These are phyloP conservation scores for Oeneis ivallda DNA, from an alignment of 2,888 invertebrate species.

Conservation along the genomic window DNA sequence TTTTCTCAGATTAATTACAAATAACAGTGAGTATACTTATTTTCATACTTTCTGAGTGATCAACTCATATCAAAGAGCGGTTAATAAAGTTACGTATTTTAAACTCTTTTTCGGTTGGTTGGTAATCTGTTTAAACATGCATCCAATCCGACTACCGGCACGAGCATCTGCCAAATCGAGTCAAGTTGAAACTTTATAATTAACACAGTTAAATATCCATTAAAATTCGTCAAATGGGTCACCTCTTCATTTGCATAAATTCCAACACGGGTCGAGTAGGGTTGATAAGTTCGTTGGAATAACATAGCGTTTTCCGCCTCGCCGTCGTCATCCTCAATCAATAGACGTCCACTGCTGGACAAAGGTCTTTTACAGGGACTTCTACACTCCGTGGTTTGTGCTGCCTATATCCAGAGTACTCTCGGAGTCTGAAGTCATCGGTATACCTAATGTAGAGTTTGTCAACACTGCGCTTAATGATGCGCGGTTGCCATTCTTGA, in stretches of 20 bases:
- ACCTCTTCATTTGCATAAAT: constrained; percentile 76
- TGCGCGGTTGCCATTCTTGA: too few species aligned
- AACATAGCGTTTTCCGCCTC: neutral
- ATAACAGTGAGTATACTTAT: neutral
- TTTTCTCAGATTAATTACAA: neutral
- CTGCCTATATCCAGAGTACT: too few species aligned
- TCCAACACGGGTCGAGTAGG: constrained; percentile 50
- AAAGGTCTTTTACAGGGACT: too few species aligned
- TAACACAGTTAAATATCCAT: constrained; percentile 75
- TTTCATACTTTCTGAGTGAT: too few species aligned
- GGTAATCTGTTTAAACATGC: constrained; percentile 55
- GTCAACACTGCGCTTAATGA: too few species aligned
- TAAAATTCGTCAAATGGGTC: constrained; percentile 77
- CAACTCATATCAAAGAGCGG: neutral
- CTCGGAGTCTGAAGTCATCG: too few species aligned
- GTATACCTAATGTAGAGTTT: too few species aligned
- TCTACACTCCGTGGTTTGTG: too few species aligned
- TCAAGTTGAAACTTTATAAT: constrained; percentile 69
- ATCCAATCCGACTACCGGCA: constrained; percentile 45
- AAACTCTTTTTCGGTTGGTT: constrained; percentile 21
- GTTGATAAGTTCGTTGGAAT: constrained; percentile 3
- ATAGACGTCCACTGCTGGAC: too few species aligned
- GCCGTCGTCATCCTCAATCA: too few species aligned
- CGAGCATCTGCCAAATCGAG: constrained; percentile 49
- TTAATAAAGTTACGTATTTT: neutral